Base-by-base conservation (phyloP, 1,140 invertebrate species). In the Tenebrio molitor region DNA sequence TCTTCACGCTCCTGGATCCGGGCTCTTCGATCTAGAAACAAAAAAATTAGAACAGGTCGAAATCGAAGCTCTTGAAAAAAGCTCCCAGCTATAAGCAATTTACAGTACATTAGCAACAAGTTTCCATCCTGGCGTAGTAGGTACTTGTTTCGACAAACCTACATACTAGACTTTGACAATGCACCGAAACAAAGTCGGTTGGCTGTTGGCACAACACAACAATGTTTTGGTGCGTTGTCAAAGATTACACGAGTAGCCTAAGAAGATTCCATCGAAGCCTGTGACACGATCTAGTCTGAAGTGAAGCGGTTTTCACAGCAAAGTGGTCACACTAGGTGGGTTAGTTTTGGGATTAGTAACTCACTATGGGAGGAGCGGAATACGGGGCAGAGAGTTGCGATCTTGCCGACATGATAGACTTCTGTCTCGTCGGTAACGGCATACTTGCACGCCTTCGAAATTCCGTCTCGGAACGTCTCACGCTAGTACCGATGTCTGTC, bases 401-500 rank as follows among this genome's bases (percentile, higher is more conserved):
- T 15, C 76, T 72, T 8, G 77, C 69, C 29, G 80, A 77, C 16
- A 74, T 58, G 10, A 46, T 65, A 15, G 76, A 80, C 63, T 76
- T 79, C 76, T 78, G 77, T 53, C 81, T 69, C 23, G 23, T 33
- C 21, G 69, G 64, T 10, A 78, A 42, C 8, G 81, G 81, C 76
- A 81, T 76, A 71, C 79, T 82, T 33, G 71, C 70, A 72, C 81
- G 76, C 39, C 81, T 80, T 8, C 80, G 76, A 29, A 78, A 42
- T 16, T 81, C 66, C 87, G 82, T 77, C 86, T 82, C 85, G 84
- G 76, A 82, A 82, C 63, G 73, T 88, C 84, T 89, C 72, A 92
- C 88, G 39, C 91, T 91, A 69, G 88, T 88, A 81, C 88, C 87
- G 82, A 93, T 87, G 85, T 93, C 92, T 77, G 91, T 92, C 88